Evolutionary conservation across 2,113 vertebrate species (phyloP), one percentile per base, ranked within the genome.

Genomic region (Corvus hawaiiensis): DNA sequence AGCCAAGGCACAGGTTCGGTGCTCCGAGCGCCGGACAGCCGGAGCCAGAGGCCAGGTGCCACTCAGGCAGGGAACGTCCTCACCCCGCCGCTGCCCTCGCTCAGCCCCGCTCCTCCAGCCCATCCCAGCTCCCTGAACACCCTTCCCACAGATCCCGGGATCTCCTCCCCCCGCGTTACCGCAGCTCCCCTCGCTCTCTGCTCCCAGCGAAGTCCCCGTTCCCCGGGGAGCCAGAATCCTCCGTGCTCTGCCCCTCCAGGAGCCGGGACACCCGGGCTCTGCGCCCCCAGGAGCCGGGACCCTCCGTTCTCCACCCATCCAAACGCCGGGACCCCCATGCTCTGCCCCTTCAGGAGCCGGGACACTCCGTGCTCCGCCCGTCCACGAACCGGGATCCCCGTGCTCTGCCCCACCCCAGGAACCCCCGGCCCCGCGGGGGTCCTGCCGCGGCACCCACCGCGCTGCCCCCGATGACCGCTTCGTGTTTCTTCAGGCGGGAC

Each of bases 401-500:
- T 1, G 7, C 54, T 23, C 44, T 15, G 30, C 35, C 44, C 44
- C 28, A 13, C 26, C 6, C 37, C 20, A 7, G 18, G 20, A 19
- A 5, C 44, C 44, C 52, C 11, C 55, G 7, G 12, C 46, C 26
- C 61, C 16, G 9, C 44, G 23, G 21, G n/a, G 37, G 35, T 3
- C 20, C 35, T 6, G 43, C 39, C 73, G 43, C n/a, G 18, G 79
- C 55, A 96, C 97, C 54, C 95, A 97, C 97, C 95, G 73, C n/a
- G 68, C 87, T 93, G 87, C 79, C 79, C 23, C 84, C 93, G 83
- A 98, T 98, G 79, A 98, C 98, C 13, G 98, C 98, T 96, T 99
- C 99, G 78, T 99, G 99, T 96, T 98, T 99, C 97, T 98, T 98
- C 97, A 99, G 93, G 19, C 99, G 98, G 91, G 99, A 99, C 97